phyloP scores from a whole-genome alignment of 2,113 vertebrate species.

The Daboia siamensis region DNA sequence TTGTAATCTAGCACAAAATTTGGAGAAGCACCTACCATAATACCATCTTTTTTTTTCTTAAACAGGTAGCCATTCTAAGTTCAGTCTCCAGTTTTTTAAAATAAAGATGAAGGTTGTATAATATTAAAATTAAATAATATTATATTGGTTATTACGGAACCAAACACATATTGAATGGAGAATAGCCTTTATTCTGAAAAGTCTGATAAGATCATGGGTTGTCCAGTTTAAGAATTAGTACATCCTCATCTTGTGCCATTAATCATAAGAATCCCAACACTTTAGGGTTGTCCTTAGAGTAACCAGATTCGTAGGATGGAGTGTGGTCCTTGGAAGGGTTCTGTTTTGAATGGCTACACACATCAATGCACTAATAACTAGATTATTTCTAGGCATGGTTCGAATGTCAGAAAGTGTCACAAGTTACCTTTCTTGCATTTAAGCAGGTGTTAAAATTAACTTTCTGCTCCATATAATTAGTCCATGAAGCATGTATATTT shows the following conservation, averaged over 20 bases:
- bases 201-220: neutral
- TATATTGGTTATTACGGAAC: neutral
- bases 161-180: neutral
- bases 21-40: neutral
- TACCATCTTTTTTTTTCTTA: neutral
- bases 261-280: neutral
- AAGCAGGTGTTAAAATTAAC: neutral
- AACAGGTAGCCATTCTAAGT: neutral
- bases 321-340: neutral
- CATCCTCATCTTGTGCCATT: neutral
- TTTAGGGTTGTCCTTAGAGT: neutral
- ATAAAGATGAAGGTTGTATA: neutral
- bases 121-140: neutral
- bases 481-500: neutral
- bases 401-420: neutral
- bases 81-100: neutral
- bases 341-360: neutral
- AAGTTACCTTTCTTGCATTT: neutral
- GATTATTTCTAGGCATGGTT: neutral
- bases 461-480: neutral
- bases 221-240: neutral
- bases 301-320: neutral
- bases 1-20: neutral
- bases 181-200: neutral
- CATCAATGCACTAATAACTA: neutral